phyloP scores from a whole-genome alignment of 2,113 vertebrate species.

The Sorex fumeus region DNA sequence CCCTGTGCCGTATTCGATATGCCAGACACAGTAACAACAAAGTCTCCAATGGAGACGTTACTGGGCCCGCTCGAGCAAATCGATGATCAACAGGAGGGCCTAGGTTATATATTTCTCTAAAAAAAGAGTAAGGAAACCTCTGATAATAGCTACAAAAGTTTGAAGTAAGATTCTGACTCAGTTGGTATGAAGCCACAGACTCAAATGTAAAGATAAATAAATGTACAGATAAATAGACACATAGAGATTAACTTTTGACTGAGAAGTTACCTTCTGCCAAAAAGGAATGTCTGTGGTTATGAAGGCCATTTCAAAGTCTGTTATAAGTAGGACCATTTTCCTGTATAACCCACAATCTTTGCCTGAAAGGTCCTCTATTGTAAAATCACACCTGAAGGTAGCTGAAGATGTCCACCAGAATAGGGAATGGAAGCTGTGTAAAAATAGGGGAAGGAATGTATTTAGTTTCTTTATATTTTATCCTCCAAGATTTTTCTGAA shows the following conservation, averaged over 20 bases:
- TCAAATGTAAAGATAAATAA: background rate
- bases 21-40: too few relatives aligned
- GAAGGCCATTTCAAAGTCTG: background rate
- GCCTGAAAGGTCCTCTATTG: background rate
- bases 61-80: too few relatives aligned
- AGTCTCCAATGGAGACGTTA: too few relatives aligned
- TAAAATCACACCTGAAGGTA: background rate
- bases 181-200: background rate
- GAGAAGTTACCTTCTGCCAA: background rate
- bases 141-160: background rate
- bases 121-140: background rate
- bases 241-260: background rate
- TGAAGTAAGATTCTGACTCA: background rate
- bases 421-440: background rate
- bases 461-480: background rate
- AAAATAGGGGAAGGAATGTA: background rate
- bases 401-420: background rate
- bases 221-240: rapidly evolving
- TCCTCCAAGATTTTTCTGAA: background rate
- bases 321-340: background rate
- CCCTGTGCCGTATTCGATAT: too few relatives aligned
- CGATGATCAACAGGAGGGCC: too few relatives aligned
- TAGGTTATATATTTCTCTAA: background rate
- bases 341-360: background rate
- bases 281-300: background rate